Evolutionary conservation across 2,113 vertebrate genomes (phyloP).

Genomic region (Hippocampus mohnikei): DNA sequence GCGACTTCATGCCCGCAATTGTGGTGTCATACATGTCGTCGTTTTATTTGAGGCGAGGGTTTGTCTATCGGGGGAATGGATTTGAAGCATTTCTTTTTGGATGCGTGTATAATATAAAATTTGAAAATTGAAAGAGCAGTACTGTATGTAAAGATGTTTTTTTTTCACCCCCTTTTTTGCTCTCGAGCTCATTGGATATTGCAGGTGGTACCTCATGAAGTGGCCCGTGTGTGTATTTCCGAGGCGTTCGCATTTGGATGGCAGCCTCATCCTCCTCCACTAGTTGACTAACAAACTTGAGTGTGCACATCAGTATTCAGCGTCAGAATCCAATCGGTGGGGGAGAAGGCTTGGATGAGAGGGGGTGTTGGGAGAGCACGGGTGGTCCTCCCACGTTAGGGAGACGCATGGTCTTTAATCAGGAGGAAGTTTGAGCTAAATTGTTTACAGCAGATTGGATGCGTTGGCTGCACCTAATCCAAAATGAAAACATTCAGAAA

Average conservation of each 20-base stretch:
- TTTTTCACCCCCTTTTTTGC: too few relatives aligned
- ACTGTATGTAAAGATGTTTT: too few relatives aligned
- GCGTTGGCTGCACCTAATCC: neutral
- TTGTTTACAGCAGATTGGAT: conserved; percentile 1
- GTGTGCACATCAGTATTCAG: neutral
- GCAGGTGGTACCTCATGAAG: too few relatives aligned
- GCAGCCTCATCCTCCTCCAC: neutral
- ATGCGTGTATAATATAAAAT: neutral
- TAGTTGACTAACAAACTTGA: neutral
- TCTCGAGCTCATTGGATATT: too few relatives aligned
- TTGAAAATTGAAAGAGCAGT: too few relatives aligned
- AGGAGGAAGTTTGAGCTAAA: neutral
- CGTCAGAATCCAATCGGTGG: neutral
- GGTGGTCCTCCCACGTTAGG: neutral
- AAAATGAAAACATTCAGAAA: neutral
- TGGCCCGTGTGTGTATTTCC: neutral
- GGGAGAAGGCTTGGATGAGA: neutral
- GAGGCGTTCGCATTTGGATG: neutral
- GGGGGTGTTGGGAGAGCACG: neutral
- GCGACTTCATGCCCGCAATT: too few relatives aligned
- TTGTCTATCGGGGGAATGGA: too few relatives aligned
- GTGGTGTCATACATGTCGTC: too few relatives aligned
- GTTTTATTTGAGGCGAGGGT: too few relatives aligned
- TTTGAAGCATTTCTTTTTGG: too few relatives aligned
- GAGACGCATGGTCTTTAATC: neutral